phyloP scores from a whole-genome alignment of 2,888 invertebrate genomes.

The Philereme transversata region DNA sequence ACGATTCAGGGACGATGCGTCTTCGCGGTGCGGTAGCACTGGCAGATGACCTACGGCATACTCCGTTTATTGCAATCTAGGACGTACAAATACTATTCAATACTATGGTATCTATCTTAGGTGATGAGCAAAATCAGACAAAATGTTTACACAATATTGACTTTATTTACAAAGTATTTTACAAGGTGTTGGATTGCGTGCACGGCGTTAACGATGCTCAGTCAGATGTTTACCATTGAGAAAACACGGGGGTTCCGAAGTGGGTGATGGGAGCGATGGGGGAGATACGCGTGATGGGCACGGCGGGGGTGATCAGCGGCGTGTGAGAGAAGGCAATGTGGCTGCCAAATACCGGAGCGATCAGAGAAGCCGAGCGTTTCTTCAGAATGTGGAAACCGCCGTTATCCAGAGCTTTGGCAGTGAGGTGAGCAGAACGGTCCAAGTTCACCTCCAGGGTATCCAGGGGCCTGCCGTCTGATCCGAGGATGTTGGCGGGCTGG shows the following conservation, averaged over 20 bases:
- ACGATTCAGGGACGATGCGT: too few relatives aligned
- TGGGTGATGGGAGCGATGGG: constrained; percentile 37
- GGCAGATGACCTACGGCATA: too few relatives aligned
- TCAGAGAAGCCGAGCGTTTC: constrained; percentile 61
- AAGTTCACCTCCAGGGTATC: constrained; percentile 76
- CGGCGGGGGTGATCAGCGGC: constrained; percentile 36
- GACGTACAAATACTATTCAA: too few relatives aligned
- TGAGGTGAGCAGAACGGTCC: constrained; percentile 72
- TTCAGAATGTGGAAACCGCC: constrained; percentile 55
- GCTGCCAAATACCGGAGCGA: constrained; percentile 41
- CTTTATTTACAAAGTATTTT: constrained; percentile 25
- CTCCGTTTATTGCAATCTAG: too few relatives aligned
- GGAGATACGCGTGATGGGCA: constrained; percentile 38
- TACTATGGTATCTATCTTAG: too few relatives aligned
- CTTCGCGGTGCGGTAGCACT: too few relatives aligned
- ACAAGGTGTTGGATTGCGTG: constrained; percentile 11
- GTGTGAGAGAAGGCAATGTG: constrained; percentile 30
- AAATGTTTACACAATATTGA: not conserved
- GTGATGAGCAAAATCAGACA: not conserved
- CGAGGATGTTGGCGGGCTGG: constrained; percentile 73
- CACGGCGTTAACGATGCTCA: constrained; percentile 9
- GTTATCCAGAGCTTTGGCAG: constrained; percentile 50
- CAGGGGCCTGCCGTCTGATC: constrained; percentile 71
- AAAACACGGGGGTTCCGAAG: constrained; percentile 39
- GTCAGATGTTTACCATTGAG: constrained; percentile 45